These are phyloP conservation scores for Lepus timidus DNA, from an alignment of 2,113 vertebrate species.

Conservation along the genomic window DNA sequence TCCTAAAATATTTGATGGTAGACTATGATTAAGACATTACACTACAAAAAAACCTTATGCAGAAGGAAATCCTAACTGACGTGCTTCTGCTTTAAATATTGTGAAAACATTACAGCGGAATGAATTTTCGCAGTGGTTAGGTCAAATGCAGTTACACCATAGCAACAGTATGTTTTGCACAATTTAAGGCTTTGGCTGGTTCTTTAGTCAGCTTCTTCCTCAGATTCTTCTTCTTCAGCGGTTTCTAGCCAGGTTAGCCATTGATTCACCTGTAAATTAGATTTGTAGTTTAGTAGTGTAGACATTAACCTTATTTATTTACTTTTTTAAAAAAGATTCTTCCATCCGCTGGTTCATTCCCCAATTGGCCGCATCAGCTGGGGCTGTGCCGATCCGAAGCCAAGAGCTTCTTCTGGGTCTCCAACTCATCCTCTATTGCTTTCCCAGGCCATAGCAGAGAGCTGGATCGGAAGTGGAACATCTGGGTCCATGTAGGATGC, in stretches of 20 bases:
- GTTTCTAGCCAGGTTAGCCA: constrained; percentile 99
- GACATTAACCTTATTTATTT: no score
- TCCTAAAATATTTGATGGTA: constrained; percentile 92
- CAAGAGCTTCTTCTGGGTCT: no score
- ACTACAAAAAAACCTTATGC: constrained; percentile 91
- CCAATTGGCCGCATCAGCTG: no score
- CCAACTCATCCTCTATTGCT: no score
- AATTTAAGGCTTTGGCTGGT: constrained; percentile 95
- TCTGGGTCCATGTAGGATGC: no score
- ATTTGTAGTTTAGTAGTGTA: constrained; percentile 10
- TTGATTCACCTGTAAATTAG: constrained; percentile 95
- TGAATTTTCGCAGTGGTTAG: constrained; percentile 95
- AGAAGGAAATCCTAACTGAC: constrained; percentile 89
- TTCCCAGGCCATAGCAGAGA: no score
- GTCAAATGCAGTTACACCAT: constrained; percentile 91
- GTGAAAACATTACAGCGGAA: constrained; percentile 93
- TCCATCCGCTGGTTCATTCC: no score
- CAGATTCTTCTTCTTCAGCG: constrained; percentile 99
- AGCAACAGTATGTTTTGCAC: constrained; percentile 94
- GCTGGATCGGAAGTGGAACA: no score
- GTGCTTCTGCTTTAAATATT: constrained; percentile 92
- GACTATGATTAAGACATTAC: constrained; percentile 93
- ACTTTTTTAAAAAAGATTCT: no score
- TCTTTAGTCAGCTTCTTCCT: constrained; percentile 97
- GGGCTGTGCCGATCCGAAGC: no score